A percentile compares a stretch with the other conserved stretches of the same genome.
These are phyloP conservation scores for Silurus glanis DNA, from an alignment of 2,113 vertebrate genomes.

Conservation along the genomic window DNA sequence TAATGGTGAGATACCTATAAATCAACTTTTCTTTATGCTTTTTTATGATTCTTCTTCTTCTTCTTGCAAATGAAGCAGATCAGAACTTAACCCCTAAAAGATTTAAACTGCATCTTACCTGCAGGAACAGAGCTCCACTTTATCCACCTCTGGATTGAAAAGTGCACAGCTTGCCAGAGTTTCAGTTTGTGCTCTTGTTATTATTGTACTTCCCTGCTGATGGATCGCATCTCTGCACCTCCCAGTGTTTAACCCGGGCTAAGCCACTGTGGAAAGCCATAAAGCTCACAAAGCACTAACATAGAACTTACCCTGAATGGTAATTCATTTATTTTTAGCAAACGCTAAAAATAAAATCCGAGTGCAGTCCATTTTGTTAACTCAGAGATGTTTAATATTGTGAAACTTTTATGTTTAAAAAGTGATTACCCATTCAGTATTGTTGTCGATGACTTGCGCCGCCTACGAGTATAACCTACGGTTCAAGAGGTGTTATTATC, in stretches of 20 bases:
- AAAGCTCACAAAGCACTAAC: neutral
- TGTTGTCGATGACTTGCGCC: too few species aligned
- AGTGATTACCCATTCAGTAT: too few species aligned
- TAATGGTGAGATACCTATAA: neutral
- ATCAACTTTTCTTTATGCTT: neutral
- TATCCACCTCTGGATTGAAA: neutral
- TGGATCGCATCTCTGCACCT: conserved; percentile 6
- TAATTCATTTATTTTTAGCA: too few species aligned
- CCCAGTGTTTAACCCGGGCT: neutral
- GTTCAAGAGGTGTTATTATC: too few species aligned
- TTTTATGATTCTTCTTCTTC: neutral
- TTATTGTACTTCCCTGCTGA: neutral
- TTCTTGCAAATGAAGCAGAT: neutral
- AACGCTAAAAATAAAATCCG: too few species aligned
- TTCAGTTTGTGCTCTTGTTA: neutral
- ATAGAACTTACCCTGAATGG: too few species aligned
- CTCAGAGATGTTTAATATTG: too few species aligned
- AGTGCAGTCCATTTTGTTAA: too few species aligned
- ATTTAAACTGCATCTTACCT: neutral
- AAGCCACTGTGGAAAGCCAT: conserved; percentile 27
- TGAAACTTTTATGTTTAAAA: too few species aligned
- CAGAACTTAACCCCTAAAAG: neutral
- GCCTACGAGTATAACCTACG: too few species aligned
- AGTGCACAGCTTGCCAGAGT: neutral
- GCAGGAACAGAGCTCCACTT: neutral